Conservation (phyloP, 2,113 vertebrate genomes). For the Scomber colias region DNA sequence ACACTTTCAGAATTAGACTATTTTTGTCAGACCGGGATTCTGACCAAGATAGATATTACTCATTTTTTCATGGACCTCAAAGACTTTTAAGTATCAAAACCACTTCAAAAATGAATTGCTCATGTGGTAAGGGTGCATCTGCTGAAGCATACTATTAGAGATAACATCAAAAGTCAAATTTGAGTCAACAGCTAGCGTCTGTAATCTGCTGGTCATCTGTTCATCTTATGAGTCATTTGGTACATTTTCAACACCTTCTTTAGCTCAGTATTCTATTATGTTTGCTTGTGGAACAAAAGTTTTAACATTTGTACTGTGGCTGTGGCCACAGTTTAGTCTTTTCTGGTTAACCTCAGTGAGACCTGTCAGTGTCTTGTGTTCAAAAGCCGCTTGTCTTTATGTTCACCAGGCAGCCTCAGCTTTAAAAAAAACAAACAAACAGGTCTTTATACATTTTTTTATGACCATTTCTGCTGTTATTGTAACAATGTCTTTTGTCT, state of each 20-base stretch:
- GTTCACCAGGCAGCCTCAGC: constrained; percentile 25
- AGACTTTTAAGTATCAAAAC: constrained; percentile 6
- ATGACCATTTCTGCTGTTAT: constrained; percentile 6
- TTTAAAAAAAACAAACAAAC: constrained; percentile 7
- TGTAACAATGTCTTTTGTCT: constrained; percentile 24
- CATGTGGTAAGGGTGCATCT: constrained; percentile 27
- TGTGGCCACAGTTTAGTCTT: constrained; percentile 49
- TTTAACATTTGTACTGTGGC: constrained; percentile 47
- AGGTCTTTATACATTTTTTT: background rate
- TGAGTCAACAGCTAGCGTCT: background rate
- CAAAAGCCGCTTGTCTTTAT: constrained; percentile 41
- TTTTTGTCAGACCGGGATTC: constrained; percentile 9
- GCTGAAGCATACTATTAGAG: constrained; percentile 7
- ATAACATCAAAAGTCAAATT: constrained; percentile 11
- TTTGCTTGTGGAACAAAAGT: constrained; percentile 21
- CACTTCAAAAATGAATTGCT: constrained; percentile 22
- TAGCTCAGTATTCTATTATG: constrained; percentile 33
- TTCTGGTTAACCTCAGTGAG: constrained; percentile 75
- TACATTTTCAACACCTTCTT: constrained; percentile 19
- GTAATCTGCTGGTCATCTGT: background rate
- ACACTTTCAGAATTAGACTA: constrained; percentile 1
- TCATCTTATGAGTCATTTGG: constrained; percentile 6
- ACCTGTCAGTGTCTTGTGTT: constrained; percentile 49
- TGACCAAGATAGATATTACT: background rate
- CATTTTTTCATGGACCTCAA: background rate